Conservation (phyloP, 2,797 vertebrate species). For the Paedocypris micromegethes region DNA sequence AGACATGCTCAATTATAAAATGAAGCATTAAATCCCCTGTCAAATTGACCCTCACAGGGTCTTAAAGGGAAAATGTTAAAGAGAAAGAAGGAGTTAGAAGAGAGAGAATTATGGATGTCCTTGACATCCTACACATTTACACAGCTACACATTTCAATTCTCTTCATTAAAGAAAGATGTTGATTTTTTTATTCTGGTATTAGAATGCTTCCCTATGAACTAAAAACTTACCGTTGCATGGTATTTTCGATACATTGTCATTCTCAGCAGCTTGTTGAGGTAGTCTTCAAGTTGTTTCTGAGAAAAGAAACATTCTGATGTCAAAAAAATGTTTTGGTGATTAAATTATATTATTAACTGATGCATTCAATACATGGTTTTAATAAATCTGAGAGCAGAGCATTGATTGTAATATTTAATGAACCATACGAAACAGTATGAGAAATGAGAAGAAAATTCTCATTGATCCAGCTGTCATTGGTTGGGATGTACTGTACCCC, state of each 20-base stretch:
- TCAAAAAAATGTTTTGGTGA: too few species aligned
- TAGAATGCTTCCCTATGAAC: too few species aligned
- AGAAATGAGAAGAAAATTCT: too few species aligned
- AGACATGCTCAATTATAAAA: conserved; percentile 19
- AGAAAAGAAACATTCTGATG: conserved; percentile 37
- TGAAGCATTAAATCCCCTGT: conserved; percentile 8
- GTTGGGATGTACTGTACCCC: too few species aligned
- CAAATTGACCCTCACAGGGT: conserved; percentile 6
- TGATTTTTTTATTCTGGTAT: too few species aligned
- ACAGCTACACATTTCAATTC: conserved; percentile 14
- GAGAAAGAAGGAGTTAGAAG: neutral
- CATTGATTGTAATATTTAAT: too few species aligned
- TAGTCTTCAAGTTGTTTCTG: conserved; percentile 98
- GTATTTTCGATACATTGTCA: conserved; percentile 93
- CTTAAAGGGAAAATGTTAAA: conserved; percentile 12
- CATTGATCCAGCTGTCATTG: too few species aligned
- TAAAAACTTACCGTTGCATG: conserved; percentile 86
- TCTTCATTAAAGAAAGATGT: conserved; percentile 15
- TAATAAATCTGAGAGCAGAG: too few species aligned
- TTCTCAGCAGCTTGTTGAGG: conserved; percentile 88
- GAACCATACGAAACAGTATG: too few species aligned
- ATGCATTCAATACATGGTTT: too few species aligned
- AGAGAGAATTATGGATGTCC: conserved; percentile 16
- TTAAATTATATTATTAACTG: too few species aligned
- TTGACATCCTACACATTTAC: conserved; percentile 15